Evolutionary conservation across 2,113 vertebrate species (phyloP), one percentile per base, ranked within the genome.

Genomic region (Pao palembangensis): DNA sequence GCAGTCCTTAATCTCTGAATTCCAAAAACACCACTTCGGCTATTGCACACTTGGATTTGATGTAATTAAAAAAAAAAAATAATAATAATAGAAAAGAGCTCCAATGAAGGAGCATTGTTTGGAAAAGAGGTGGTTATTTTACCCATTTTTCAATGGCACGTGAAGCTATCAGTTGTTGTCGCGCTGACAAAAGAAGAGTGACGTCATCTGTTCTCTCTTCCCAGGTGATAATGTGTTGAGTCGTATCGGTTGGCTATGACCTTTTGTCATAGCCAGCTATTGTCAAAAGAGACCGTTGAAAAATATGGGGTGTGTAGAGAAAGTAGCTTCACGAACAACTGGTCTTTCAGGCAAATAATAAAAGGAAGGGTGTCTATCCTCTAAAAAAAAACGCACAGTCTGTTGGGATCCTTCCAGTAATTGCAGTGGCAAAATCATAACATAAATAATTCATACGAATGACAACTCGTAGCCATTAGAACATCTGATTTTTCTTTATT

Each of bases 121-220:
- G 15, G 44, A 47, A 4, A 16, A 47, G 44, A 6, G 3, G 18
- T 25, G 10, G 0, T 28, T 0, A 0, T 25, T 49, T 58, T 73
- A 67, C 65, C 73, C 62, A 64, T 55, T 21, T 64, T 67, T 0
- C 23, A 2, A 0, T 0, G 12, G 15, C 0, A 16, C n/a, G 0
- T 56, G 66, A 86, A 86, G 13, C 70, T 55, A 73, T 21, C 75
- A 51, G 49, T 23, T 69, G 66, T 85, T 86, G 84, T 86, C 83
- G 75, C 71, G 61, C 51, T n/a, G 18, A 67, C 71, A 69, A 43
- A 61, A 50, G 54, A 17, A 19, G 55, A 46, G 80, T 91, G 84
- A 89, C 89, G 88, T 86, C 44, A 28, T 17, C 50, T 6, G 16
- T 46, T 41, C 56, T 61, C 50, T 60, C 67, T 58, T 64, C 23